Evolutionary conservation across 1,140 invertebrate genomes (phyloP).

Genomic region (Drosophila bocki): DNA sequence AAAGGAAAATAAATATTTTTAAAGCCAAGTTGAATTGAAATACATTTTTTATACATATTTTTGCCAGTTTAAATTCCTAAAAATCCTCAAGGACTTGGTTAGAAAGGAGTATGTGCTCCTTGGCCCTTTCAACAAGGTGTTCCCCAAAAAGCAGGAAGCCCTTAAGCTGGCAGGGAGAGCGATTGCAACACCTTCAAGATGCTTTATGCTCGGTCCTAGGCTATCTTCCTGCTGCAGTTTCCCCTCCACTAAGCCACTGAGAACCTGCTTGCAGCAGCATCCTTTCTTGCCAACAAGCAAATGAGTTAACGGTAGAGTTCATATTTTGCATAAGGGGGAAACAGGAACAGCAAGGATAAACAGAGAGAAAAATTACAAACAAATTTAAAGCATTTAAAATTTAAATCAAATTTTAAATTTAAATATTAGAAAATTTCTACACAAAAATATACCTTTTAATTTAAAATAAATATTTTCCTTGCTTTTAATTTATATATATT

Average conservation of each 20-base stretch:
- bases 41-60: too few species aligned
- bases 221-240: constrained; percentile 2
- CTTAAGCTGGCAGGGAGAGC: constrained; percentile 28
- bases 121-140: neutral
- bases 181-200: constrained; percentile 40
- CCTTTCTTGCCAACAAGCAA: constrained; percentile 24
- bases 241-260: neutral
- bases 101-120: neutral
- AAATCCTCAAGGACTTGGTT: constrained; percentile 1
- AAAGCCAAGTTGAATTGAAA: too few species aligned
- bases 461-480: neutral
- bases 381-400: neutral
- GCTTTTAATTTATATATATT: accelerated
- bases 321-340: constrained; percentile 4
- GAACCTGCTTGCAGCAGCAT: constrained; percentile 6
- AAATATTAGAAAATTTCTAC: neutral
- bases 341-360: neutral
- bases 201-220: constrained; percentile 14
- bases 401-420: too few species aligned
- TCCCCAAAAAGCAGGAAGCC: constrained; percentile 20
- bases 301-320: constrained; percentile 20
- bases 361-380: neutral
- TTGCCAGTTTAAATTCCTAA: neutral
- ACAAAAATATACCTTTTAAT: neutral
- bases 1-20: too few species aligned